Conservation (phyloP, 2,888 invertebrate species). For the Noctua pronuba region DNA sequence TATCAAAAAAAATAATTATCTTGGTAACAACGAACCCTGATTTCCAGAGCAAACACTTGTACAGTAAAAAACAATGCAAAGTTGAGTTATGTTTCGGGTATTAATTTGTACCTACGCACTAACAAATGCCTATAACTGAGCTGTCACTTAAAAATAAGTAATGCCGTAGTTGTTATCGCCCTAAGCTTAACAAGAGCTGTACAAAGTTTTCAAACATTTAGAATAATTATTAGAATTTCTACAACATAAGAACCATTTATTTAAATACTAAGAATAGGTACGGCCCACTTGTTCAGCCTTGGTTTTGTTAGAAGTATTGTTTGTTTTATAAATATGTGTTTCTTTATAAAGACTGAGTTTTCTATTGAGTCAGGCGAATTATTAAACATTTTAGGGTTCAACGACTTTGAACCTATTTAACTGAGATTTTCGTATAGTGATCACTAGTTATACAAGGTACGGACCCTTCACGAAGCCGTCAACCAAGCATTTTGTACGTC, state of each 20-base stretch:
- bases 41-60: too few species aligned
- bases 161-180: slow-evolving; percentile 5
- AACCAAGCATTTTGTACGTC: too few species aligned
- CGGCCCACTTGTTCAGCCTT: not conserved
- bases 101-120: not conserved
- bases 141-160: slow-evolving; percentile 35
- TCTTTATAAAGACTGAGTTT: not conserved
- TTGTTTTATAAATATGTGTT: not conserved
- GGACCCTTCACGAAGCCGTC: too few species aligned
- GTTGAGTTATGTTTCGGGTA: not conserved
- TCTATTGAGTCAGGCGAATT: not conserved
- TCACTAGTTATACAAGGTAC: too few species aligned
- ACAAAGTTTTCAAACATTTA: slow-evolving; percentile 24
- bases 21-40: too few species aligned
- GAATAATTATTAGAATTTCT: slow-evolving; percentile 19
- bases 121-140: not conserved
- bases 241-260: slow-evolving; percentile 22
- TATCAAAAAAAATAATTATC: too few species aligned
- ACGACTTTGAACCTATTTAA: not conserved
- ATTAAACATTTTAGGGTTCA: not conserved
- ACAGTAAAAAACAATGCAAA: not conserved
- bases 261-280: slow-evolving; percentile 20
- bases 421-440: not conserved
- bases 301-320: not conserved
- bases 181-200: slow-evolving; percentile 5